Percentiles rank a stretch among this genome's conserved stretches.
phyloP scores from a whole-genome alignment of 2,797 vertebrate species.

The Onychomys leucogaster region DNA sequence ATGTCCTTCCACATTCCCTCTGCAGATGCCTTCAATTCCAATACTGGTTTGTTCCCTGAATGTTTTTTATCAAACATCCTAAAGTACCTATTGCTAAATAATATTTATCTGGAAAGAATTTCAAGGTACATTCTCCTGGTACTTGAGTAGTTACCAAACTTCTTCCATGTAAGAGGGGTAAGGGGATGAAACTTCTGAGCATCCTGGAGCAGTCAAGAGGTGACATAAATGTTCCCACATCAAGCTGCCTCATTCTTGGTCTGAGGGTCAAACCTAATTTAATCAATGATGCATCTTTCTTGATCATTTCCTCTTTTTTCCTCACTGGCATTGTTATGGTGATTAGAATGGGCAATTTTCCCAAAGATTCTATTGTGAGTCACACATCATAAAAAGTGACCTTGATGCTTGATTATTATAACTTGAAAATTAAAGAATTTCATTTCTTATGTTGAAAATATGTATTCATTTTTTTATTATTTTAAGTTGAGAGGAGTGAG shows the following conservation, averaged over 20 bases:
- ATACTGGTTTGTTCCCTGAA: rapidly evolving
- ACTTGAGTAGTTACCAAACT: neutral
- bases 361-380: conserved; percentile 44
- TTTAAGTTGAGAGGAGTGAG: neutral
- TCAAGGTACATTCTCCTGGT: neutral
- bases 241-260: conserved; percentile 22
- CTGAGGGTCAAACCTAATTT: conserved; percentile 58
- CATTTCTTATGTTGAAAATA: conserved; percentile 6
- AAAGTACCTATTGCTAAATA: conserved; percentile 7
- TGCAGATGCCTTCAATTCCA: conserved; percentile 52
- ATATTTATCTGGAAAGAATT: conserved; percentile 20
- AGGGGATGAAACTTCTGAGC: neutral
- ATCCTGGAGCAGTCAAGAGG: neutral
- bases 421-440: conserved; percentile 17
- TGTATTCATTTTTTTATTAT: neutral
- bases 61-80: conserved; percentile 35
- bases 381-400: conserved; percentile 46
- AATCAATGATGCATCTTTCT: conserved; percentile 38
- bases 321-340: neutral
- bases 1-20: conserved; percentile 51
- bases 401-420: conserved; percentile 18
- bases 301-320: conserved; percentile 29
- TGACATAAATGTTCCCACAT: neutral
- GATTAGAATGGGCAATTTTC: conserved; percentile 47
- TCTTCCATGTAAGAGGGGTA: neutral